Conservation (phyloP, 2,113 vertebrate genomes). For the Cyanoderma ruficeps region DNA sequence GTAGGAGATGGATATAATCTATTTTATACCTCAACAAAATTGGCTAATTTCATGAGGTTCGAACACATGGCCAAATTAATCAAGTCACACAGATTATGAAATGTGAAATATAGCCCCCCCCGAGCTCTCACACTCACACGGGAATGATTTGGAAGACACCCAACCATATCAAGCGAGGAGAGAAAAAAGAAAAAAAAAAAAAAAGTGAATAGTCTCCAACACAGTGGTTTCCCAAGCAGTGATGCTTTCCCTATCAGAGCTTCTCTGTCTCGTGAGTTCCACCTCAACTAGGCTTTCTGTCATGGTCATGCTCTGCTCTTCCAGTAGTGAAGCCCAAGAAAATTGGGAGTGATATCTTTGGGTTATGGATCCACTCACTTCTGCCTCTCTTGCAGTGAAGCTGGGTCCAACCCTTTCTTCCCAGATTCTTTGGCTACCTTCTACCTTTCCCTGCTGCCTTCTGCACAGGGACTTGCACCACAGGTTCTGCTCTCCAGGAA, state of each 20-base stretch:
- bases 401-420: background rate
- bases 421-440: background rate
- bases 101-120: background rate
- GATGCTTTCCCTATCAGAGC: background rate
- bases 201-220: background rate
- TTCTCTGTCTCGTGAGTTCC: background rate
- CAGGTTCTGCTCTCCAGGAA: background rate
- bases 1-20: conserved; percentile 20
- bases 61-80: background rate
- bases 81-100: background rate
- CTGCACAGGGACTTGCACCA: background rate
- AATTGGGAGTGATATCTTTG: accelerated
- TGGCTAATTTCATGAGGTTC: background rate
- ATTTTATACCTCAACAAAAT: conserved; percentile 37
- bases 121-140: background rate
- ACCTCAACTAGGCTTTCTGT: background rate
- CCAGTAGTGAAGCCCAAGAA: background rate
- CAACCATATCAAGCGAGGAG: background rate
- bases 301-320: accelerated
- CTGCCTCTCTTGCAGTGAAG: background rate
- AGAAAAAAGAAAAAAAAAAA: background rate
- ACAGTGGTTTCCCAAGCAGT: accelerated
- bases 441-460: background rate
- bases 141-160: background rate
- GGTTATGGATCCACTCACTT: background rate